phyloP scores from a whole-genome alignment of 2,797 vertebrate genomes.

The Sandelia bainsii region DNA sequence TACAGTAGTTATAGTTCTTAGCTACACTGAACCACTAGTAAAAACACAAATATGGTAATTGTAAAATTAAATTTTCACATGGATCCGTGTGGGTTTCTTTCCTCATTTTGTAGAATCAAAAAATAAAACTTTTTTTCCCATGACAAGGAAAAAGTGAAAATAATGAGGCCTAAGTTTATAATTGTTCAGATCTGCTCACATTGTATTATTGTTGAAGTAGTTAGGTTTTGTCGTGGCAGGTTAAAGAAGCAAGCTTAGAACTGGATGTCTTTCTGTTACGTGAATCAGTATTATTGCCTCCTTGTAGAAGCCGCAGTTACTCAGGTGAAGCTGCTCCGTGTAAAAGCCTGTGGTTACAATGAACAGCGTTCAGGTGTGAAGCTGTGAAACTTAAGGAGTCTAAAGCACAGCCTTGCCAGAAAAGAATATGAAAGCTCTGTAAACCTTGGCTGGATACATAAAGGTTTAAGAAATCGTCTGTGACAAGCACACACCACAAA shows the following conservation, averaged over 20 bases:
- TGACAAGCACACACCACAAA: conserved; percentile 44
- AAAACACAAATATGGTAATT: too few species aligned
- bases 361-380: conserved; percentile 58
- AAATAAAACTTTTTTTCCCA: too few species aligned
- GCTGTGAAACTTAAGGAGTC: conserved; percentile 56
- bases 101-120: too few species aligned
- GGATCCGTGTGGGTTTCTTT: too few species aligned
- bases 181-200: background rate
- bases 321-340: conserved; percentile 23
- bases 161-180: background rate
- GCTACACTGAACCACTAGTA: too few species aligned
- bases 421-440: conserved; percentile 24
- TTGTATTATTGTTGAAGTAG: conserved; percentile 10
- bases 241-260: background rate
- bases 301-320: conserved; percentile 41
- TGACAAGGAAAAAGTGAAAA: too few species aligned
- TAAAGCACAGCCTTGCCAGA: conserved; percentile 33
- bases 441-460: conserved; percentile 51
- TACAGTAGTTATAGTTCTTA: too few species aligned
- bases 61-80: too few species aligned
- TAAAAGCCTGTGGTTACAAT: conserved; percentile 35
- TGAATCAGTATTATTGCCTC: conserved; percentile 23
- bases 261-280: too few species aligned
- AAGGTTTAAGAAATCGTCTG: conserved; percentile 43
- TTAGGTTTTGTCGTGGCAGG: background rate